Evolutionary conservation across 2,888 invertebrate genomes (phyloP), one percentile per base, ranked within the genome.

Genomic region (Mythimna ferrago): DNA sequence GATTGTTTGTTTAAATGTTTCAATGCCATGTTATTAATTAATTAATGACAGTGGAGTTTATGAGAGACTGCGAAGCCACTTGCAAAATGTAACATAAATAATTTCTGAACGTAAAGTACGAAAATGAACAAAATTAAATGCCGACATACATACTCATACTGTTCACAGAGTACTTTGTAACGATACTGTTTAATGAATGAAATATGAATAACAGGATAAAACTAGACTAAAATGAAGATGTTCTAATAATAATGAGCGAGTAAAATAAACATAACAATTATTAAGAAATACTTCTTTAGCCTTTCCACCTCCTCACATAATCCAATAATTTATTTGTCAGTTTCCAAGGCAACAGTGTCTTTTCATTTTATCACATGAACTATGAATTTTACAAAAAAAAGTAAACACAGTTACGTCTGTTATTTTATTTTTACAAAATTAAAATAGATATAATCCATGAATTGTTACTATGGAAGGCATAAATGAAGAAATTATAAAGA

Each of bases 401-500:
- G 91, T 94, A 93, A 93, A 94, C 93, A 93, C 85, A 88, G 85
- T 89, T 88, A 88, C 85, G 88, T 89, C 88, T 89, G 84, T 88
- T 88, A 90, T 90, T 89, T 89, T 90, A 90, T 89, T 92, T 90
- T 90, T 86, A 88, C 91, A 89, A 93, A 93, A 92, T 92, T 92
- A 83, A 86, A 87, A 88, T 86, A 89, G 58, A 86, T 86, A 81
- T 76, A 76, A 84, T 84, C 78, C 80, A 87, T 88, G 76, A 86
- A 78, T 87, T 87, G 73, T 82, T 82, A 84, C 69, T 74, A 97
- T 97, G 97, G 97, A 96, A 83, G 94, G 95, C 71, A 90, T 96
- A 81, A 96, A 96, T 84, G 97, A 97, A 82, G 97, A 97, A 87
- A 96, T 97, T 80, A 97, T 98, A 83, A 98, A 98, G 89, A 97